Conservation (phyloP, 2,888 invertebrate genomes). For the Coelogynopora nodosa region DNA sequence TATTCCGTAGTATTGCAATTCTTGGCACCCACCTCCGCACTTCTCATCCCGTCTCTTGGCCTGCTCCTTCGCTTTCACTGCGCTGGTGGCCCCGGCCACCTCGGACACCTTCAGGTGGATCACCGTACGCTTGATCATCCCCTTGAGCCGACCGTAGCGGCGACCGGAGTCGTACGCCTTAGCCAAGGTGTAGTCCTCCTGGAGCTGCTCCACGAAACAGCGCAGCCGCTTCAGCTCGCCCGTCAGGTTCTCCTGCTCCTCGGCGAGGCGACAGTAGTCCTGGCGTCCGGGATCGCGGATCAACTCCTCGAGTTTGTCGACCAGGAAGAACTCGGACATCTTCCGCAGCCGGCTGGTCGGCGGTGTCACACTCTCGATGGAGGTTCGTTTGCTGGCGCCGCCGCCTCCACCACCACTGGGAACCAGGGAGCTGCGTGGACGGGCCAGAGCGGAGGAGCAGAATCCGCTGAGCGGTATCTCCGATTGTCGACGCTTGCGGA, state of each 20-base stretch:
- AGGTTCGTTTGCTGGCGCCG: not conserved
- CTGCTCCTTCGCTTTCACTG: conserved; percentile 29
- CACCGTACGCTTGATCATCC: conserved; percentile 76
- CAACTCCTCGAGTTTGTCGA: conserved; percentile 29
- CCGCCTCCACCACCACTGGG: too few relatives aligned
- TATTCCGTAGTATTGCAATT: too few relatives aligned
- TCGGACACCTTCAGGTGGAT: conserved; percentile 52
- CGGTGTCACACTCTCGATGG: not conserved
- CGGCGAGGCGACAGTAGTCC: conserved; percentile 13
- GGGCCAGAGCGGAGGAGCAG: not conserved
- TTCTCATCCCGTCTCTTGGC: conserved; percentile 29
- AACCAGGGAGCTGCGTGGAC: not conserved
- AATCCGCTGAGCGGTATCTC: not conserved
- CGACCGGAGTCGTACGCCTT: conserved; percentile 89
- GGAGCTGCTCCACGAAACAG: conserved; percentile 26
- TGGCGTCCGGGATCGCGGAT: conserved; percentile 29
- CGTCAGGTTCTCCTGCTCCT: conserved; percentile 33
- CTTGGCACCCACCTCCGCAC: conserved; percentile 34
- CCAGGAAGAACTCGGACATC: conserved; percentile 39
- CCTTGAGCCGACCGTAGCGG: conserved; percentile 88
- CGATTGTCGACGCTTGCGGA: not conserved
- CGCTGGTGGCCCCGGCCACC: not conserved
- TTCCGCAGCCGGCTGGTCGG: conserved; percentile 30
- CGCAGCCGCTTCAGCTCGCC: conserved; percentile 32
- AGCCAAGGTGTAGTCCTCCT: conserved; percentile 77